A percentile compares a stretch with the other conserved stretches of the same genome.
These are phyloP conservation scores for Dendroctonus ponderosae DNA, from an alignment of 1,140 invertebrate species.

Conservation along the genomic window DNA sequence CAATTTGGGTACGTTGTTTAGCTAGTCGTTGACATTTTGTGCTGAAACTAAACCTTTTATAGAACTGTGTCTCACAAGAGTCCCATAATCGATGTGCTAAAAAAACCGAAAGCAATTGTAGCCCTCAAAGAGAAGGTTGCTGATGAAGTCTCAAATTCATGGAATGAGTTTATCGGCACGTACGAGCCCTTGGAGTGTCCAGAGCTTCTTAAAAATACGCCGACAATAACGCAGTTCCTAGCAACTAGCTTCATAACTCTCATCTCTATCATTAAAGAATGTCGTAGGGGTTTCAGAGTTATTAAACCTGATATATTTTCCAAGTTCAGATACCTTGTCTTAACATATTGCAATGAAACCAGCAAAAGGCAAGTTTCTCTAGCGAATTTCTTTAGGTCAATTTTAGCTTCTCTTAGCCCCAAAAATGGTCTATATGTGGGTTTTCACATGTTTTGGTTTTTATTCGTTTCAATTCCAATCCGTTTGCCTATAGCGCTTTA, in stretches of 20 bases:
- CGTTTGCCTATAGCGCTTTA: slow-evolving; percentile 51
- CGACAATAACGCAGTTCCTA: slow-evolving; percentile 59
- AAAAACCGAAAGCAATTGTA: slow-evolving; percentile 63
- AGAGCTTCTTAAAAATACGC: slow-evolving; percentile 60
- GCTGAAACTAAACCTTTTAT: slow-evolving; percentile 17
- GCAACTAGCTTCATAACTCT: slow-evolving; percentile 61
- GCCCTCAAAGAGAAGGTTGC: slow-evolving; percentile 64
- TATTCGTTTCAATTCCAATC: slow-evolving; percentile 47
- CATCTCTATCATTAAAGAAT: slow-evolving; percentile 59
- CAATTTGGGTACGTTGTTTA: slow-evolving; percentile 39
- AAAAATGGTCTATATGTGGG: slow-evolving; percentile 46
- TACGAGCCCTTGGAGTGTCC: slow-evolving; percentile 74
- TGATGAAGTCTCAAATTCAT: slow-evolving; percentile 68
- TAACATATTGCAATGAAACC: slow-evolving; percentile 51
- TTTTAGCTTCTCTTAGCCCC: slow-evolving; percentile 51
- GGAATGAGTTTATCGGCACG: slow-evolving; percentile 76
- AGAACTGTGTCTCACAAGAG: slow-evolving; percentile 43
- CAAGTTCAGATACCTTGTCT: slow-evolving; percentile 45
- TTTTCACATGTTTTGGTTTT: slow-evolving; percentile 45
- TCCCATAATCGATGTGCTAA: slow-evolving; percentile 60
- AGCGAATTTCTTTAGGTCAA: slow-evolving; percentile 50
- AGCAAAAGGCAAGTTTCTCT: slow-evolving; percentile 52
- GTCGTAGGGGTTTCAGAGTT: slow-evolving; percentile 50
- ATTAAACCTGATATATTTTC: slow-evolving; percentile 45
- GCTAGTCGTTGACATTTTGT: not conserved